Base-by-base conservation (phyloP, 2,113 vertebrate genomes). In the Pleuronectes platessa region DNA sequence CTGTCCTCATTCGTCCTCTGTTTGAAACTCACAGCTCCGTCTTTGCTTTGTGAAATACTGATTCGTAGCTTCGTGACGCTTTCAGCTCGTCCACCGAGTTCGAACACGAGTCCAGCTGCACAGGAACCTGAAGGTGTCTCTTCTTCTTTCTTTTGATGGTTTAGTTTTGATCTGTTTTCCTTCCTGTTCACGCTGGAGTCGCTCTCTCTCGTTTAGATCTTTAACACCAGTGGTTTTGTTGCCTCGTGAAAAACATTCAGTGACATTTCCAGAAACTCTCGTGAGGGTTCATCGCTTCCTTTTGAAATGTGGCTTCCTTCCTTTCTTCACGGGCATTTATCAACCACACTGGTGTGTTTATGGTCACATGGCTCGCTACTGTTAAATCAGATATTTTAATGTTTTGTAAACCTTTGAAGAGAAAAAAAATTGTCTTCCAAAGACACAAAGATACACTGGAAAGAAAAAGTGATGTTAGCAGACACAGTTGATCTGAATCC, bases 341-440 rank as follows among this genome's bases (percentile, higher is more conserved):
- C 27, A 3, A 9, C 10, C 35, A 3, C 45, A n/a, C 20, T 60
- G 40, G 55, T 60, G 17, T 14, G 23, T 71, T 78, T 61, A 51
- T 51, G 60, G 9, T 70, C 63, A 67, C 31, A 66, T 21, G 79
- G 66, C 79, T 79, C 63, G 74, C 81, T 61, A 88, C 89, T 85
- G 85, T 89, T 80, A 69, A 62, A 79, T 24, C 40, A 1, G 40
- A 71, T 26, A 18, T 62, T 68, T 58, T 4, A 13, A 21, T 24
- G 9, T 61, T 75, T 69, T 75, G 31, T 81, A 47, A 75, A 6
- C 47, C 61, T 24, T 83, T 56, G 21, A 78, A 65, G 1, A 49
- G 18, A 42, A 70, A 35, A 35, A 18, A 56, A n/a, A 78, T 27
- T 0, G 88, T 91, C 86, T 88, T 91, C 86, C 82, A 86, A 31